These are phyloP conservation scores for Rhodinocichla rosea DNA, from an alignment of 2,113 vertebrate genomes.

Conservation along the genomic window DNA sequence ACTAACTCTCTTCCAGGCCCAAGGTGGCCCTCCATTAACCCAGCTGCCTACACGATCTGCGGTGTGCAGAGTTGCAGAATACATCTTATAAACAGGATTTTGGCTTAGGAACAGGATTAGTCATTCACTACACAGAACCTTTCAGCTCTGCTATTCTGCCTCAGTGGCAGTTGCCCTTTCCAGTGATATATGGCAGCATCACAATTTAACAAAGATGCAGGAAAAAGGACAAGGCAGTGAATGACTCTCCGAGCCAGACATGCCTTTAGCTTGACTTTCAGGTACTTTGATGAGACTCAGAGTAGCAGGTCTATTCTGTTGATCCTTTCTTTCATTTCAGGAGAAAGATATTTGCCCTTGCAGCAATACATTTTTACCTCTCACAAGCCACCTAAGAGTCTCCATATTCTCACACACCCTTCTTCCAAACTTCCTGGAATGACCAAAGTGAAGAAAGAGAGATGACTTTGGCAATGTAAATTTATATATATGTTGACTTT, in stretches of 20 bases:
- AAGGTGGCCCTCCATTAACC: neutral
- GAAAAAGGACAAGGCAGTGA: neutral
- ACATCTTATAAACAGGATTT: neutral
- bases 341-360: neutral
- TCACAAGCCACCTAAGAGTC: neutral
- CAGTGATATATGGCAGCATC: neutral
- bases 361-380: neutral
- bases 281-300: neutral
- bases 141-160: neutral
- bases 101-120: neutral
- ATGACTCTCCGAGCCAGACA: neutral
- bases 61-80: neutral
- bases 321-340: neutral
- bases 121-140: neutral
- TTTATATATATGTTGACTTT: neutral
- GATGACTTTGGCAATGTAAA: neutral
- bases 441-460: neutral
- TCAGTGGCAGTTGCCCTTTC: constrained; percentile 23
- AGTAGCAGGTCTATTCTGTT: neutral
- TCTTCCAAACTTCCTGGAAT: neutral
- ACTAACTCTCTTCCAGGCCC: neutral
- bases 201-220: neutral
- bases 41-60: neutral
- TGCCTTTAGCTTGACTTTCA: neutral
- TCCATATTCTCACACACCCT: neutral